Percentiles rank a stretch among this genome's conserved stretches.
phyloP scores from a whole-genome alignment of 2,113 vertebrate genomes.

The Isichthys henryi region DNA sequence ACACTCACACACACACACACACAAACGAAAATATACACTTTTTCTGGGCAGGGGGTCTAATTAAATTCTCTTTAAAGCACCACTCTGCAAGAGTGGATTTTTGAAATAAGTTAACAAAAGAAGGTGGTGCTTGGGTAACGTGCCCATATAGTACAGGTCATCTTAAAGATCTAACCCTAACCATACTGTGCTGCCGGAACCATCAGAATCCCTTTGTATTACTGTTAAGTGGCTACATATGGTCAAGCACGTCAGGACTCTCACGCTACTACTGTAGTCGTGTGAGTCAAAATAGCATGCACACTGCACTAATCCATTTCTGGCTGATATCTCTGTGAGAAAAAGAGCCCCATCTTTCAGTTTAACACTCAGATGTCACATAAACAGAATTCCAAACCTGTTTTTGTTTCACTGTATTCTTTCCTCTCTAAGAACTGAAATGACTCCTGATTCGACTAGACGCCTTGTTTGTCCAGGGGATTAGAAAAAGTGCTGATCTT shows the following conservation, averaged over 20 bases:
- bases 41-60: neutral
- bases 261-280: slow-evolving; percentile 9
- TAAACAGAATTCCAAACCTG: slow-evolving; percentile 13
- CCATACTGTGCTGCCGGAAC: neutral
- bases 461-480: neutral
- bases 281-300: slow-evolving; percentile 6
- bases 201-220: slow-evolving; percentile 18
- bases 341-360: slow-evolving; percentile 5
- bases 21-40: neutral
- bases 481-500: neutral
- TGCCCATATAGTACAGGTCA: neutral
- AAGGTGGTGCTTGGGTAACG: neutral
- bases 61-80: neutral
- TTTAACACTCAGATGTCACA: slow-evolving; percentile 7
- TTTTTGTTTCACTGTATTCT: slow-evolving; percentile 12
- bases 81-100: neutral
- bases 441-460: neutral
- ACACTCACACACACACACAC: too few species aligned
- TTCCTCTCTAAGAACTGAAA: neutral
- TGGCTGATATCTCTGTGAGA: slow-evolving; percentile 19
- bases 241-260: neutral
- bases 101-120: neutral
- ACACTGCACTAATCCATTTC: slow-evolving; percentile 16
- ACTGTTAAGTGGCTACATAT: slow-evolving; percentile 19
- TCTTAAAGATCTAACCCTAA: slow-evolving; percentile 13